A percentile compares a stretch with the other conserved stretches of the same genome.
Conservation (phyloP, 2,113 vertebrate genomes). For the Poeciliopsis turrubarensis region DNA sequence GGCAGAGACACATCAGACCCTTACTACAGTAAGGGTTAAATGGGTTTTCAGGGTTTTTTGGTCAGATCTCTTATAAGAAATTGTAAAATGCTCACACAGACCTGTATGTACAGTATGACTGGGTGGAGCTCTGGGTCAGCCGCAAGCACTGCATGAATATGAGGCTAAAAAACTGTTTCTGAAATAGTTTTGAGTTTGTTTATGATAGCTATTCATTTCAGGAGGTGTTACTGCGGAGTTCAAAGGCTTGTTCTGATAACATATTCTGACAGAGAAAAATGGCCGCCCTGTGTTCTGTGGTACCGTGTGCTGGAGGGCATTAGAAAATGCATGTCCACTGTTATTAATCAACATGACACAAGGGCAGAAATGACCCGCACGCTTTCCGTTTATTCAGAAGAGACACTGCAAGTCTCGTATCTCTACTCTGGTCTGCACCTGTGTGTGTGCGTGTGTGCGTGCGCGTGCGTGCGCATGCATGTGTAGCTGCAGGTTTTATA, state of each 20-base stretch:
- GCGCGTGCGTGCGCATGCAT: no score
- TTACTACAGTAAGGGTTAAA: constrained; percentile 51
- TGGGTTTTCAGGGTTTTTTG: constrained; percentile 28
- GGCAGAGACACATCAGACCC: constrained; percentile 58
- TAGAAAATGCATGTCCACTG: constrained; percentile 79
- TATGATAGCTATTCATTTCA: constrained; percentile 46
- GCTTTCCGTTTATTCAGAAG: constrained; percentile 66
- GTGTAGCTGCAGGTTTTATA: neutral
- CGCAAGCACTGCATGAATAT: neutral
- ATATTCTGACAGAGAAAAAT: constrained; percentile 82
- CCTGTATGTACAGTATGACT: neutral
- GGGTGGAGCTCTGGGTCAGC: neutral
- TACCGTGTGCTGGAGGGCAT: constrained; percentile 74
- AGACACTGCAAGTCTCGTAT: neutral
- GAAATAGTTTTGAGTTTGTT: constrained; percentile 40
- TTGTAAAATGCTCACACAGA: neutral
- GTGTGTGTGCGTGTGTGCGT: neutral
- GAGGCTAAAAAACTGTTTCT: constrained; percentile 31
- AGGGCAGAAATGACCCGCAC: constrained; percentile 74
- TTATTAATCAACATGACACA: constrained; percentile 84
- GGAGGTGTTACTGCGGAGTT: constrained; percentile 67
- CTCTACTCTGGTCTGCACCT: constrained; percentile 2
- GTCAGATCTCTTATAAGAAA: constrained; percentile 1
- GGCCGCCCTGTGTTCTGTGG: constrained; percentile 65
- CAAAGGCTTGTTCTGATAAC: constrained; percentile 78